A percentile compares a stretch with the other conserved stretches of the same genome.
These are phyloP conservation scores for Antheraea mylitta DNA, from an alignment of 1,140 invertebrate species.

Conservation along the genomic window DNA sequence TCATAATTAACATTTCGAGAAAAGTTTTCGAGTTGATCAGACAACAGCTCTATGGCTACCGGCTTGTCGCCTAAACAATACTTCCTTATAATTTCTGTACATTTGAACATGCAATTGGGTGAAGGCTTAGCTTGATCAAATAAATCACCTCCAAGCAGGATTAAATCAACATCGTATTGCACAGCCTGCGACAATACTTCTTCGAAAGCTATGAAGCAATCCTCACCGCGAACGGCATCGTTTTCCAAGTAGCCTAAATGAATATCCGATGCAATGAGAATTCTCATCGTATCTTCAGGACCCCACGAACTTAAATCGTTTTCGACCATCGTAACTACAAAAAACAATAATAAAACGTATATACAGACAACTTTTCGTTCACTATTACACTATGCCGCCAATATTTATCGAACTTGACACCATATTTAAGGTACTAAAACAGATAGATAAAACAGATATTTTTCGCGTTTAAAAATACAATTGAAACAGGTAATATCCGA, in stretches of 20 bases:
- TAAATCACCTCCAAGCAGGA: conserved; percentile 95
- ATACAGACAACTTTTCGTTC: conserved; percentile 8
- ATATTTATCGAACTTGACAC: no score
- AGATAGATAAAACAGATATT: no score
- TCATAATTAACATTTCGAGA: conserved; percentile 93
- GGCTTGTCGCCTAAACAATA: conserved; percentile 85
- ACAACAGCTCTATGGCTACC: conserved; percentile 83
- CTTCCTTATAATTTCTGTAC: conserved; percentile 88
- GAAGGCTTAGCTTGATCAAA: conserved; percentile 91
- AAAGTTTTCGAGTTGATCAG: conserved; percentile 84
- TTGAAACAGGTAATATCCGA: no score
- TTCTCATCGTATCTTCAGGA: conserved; percentile 86
- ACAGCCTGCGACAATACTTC: conserved; percentile 94
- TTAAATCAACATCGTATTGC: conserved; percentile 90
- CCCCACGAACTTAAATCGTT: conserved; percentile 49
- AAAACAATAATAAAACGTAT: not conserved
- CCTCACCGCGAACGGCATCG: conserved; percentile 88
- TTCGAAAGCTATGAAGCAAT: conserved; percentile 96
- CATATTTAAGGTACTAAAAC: no score
- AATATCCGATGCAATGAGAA: conserved; percentile 96
- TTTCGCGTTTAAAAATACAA: no score
- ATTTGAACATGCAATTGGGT: conserved; percentile 85
- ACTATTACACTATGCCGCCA: conserved; percentile 13
- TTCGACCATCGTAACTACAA: conserved; percentile 43
- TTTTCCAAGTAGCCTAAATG: conserved; percentile 96